Base-by-base conservation (phyloP, 2,113 vertebrate genomes). In the Xiphorhynchus elegans region DNA sequence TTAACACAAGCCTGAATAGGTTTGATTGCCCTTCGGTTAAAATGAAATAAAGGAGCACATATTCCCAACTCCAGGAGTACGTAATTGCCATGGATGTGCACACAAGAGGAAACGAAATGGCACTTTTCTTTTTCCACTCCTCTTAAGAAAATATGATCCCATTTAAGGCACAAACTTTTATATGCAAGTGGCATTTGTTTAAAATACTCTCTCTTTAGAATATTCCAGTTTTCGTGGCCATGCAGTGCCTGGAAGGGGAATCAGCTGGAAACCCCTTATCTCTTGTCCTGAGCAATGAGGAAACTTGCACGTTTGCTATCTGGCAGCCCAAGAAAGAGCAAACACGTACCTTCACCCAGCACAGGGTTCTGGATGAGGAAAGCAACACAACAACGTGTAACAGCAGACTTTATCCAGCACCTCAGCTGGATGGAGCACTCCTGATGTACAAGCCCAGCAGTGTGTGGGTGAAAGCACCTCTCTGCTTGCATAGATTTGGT, bases 21-120 rank as follows among this genome's bases (percentile, higher is more conserved):
- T 91, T 87, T 94, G 74, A 82, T 92, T 95, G 67, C 63, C 95
- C 53, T 80, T 91, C n/a, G 49, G 75, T 94, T 82, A 91, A 70
- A 92, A 93, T 5, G 53, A 93, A 94, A 89, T 59, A 77, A 82
- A 87, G 40, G 73, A 87, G 59, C 9, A 25, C 4, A 1, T 73
- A 40, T 88, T 96, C 89, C 90, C 44, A 24, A 50, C 77, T 82
- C 92, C 77, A 31, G 75, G 50, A 55, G 8, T 33, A 8, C 25
- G 37, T 50, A 56, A 69, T 33, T 59, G 35, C 2, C 4, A 35
- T 20, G 66, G 47, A 44, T 68, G 28, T 17, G 37, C 20, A 5
- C 20, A 9, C 8, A 10, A 68, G 26, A 60, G n/a, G 40, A 37
- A 74, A 74, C 55, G 39, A 78, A 56, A 73, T 0, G 4, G 2